Evolutionary conservation across 2,113 vertebrate species (phyloP).

Genomic region (Vidua chalybeata): DNA sequence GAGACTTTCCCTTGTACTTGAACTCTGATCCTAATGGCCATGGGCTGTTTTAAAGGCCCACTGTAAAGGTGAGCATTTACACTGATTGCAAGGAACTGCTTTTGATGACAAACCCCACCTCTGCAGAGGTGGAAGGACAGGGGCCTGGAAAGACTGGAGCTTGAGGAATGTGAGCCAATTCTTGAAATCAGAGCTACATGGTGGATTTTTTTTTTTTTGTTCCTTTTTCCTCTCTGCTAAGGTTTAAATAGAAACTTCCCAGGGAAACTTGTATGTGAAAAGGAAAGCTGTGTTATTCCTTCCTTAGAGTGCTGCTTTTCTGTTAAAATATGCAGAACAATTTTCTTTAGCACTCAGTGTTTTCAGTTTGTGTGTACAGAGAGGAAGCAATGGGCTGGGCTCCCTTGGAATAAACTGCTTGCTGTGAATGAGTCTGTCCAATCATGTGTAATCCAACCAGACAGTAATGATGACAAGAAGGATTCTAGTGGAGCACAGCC

Average conservation of each 20-base stretch:
- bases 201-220: too few species aligned
- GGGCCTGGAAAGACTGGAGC: not conserved
- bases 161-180: not conserved
- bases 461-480: not conserved
- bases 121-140: not conserved
- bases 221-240: fast-evolving
- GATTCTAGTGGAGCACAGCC: not conserved
- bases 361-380: not conserved
- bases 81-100: not conserved
- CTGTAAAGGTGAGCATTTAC: not conserved
- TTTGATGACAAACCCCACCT: not conserved
- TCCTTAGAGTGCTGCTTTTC: not conserved
- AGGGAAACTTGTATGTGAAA: not conserved
- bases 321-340: not conserved
- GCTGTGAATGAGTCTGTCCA: not conserved
- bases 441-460: not conserved
- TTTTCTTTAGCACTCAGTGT: not conserved
- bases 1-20: not conserved
- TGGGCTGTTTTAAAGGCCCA: not conserved
- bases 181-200: not conserved
- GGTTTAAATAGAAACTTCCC: not conserved
- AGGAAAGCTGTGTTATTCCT: not conserved
- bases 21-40: not conserved
- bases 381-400: not conserved
- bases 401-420: not conserved